Evolutionary conservation across 2,113 vertebrate species (phyloP).

Genomic region (Malaclemys terrapin): DNA sequence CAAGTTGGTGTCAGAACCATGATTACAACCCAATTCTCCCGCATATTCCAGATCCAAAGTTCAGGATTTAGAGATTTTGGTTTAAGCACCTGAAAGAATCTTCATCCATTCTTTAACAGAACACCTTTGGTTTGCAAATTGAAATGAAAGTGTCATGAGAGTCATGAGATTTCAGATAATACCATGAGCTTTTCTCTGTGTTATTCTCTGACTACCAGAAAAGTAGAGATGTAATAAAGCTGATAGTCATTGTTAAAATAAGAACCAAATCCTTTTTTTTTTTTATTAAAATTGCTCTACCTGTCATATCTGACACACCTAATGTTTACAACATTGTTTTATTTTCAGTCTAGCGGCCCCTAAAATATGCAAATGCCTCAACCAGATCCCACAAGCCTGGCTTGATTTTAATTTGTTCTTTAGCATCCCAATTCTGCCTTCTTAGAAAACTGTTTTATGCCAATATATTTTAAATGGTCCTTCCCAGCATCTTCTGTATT

Average conservation of each 20-base stretch:
- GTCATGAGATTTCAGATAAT: neutral
- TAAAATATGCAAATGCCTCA: neutral
- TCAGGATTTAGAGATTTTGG: neutral
- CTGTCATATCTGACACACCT: neutral
- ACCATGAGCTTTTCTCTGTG: neutral
- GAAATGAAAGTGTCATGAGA: neutral
- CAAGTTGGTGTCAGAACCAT: neutral
- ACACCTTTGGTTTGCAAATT: neutral
- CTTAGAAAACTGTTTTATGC: neutral
- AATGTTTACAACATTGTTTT: neutral
- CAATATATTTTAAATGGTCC: neutral
- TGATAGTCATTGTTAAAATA: accelerated
- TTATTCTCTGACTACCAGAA: neutral
- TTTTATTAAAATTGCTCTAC: neutral
- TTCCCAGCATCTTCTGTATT: neutral
- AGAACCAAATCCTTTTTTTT: neutral
- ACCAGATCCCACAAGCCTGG: neutral
- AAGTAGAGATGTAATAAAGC: neutral
- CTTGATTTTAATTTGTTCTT: neutral
- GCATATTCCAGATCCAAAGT: neutral
- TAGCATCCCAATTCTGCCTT: neutral
- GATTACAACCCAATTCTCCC: neutral
- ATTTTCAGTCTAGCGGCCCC: neutral
- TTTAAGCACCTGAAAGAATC: neutral
- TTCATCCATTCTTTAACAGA: neutral